Evolutionary conservation across 1,140 invertebrate species (phyloP), one percentile per base, ranked within the genome.

Genomic region (Oreohelix idahoensis): DNA sequence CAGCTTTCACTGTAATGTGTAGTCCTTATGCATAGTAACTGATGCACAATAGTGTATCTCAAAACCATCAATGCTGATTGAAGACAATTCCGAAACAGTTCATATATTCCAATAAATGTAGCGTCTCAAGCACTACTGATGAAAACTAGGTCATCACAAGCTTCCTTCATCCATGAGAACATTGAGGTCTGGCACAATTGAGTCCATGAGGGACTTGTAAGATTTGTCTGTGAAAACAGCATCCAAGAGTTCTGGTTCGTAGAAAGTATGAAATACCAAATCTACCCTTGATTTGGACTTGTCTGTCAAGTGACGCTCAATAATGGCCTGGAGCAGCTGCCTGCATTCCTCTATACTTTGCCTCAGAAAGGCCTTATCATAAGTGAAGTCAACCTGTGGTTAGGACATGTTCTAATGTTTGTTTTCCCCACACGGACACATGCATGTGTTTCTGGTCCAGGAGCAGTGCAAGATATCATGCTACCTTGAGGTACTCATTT

Each of bases 241-340:
- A 86, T 98, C 96, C 85, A 98, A 92, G 83, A 98, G 95, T 39
- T 94, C 93, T 11, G 95, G 94, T 88, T 96, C 94, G 32, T 93
- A 93, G 89, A 97, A 96, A 90, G 97, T 97, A 82, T 95, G 93
- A 89, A 97, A 97, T 1, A 98, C 95, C 85, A 95, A 94, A 85
- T 98, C 96, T 85, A 97, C 96, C 39, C 97, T 94, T n/a, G 94
- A 93, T 69, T 96, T 92, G 0, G 96, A 96, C 91, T 98, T 98
- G 29, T 97, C 96, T 0, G 97, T 97, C 1, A 97, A 93, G 91
- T 98, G 97, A 42, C 95, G 94, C 84, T 94, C 94, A 35, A 97
- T 96, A 69, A 98, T 94, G 26, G 93, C 92, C 85, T 95, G 95
- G n/a, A 98, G 93, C 35, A 95, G 92, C 82, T 89, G 92, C 78